Base-by-base conservation (phyloP, 2,888 invertebrate species). In the Falcaria lacertinaria region DNA sequence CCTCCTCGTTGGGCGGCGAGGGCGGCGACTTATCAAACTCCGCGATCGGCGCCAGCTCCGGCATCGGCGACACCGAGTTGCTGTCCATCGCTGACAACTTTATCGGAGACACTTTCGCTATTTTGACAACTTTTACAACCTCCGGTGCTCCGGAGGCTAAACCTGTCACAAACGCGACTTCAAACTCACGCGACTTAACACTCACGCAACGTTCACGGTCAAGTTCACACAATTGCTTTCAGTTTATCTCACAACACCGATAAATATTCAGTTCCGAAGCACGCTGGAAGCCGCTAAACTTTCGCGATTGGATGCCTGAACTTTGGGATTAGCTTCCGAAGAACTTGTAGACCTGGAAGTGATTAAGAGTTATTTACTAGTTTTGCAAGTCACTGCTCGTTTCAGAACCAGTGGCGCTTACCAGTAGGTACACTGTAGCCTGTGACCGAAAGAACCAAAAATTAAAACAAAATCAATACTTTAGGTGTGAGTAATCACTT, bases 11-110 rank as follows among this genome's bases (percentile, higher is more conserved):
- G 25, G 92, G 92, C 32, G 92, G 92, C 54, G 92, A 92, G 5
- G 92, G 92, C 25, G 93, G 92, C 6, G 92, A 92, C 81, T 93
- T 93, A 70, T 93, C 93, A 67, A 93, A 93, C 83, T 93, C 93
- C 39, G 93, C 93, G 54, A 93, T 93, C 22, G 93, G 93, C 43
- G 93, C 93, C 74, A 92, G 74, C 63, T 92, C 91, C 54, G 92
- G 92, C 92, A 92, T 92, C 50, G 92, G 93, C 14, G 92, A 92
- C 70, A 92, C 92, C 66, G 92, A 92, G 82, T 92, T 92, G 83
- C 91, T 92, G 80, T 92, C 92, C 93, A 92, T 92, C 62, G 88
- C 89, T 53, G 88, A 87, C 74, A 90, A 78, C 85, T 90, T 90
- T 76, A 90, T 88, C 48, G 90, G 90, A 87, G 89, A 89, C 90